Evolutionary conservation across 2,888 invertebrate genomes (phyloP), one percentile per base, ranked within the genome.

Genomic region (Nemapogon koenigi): DNA sequence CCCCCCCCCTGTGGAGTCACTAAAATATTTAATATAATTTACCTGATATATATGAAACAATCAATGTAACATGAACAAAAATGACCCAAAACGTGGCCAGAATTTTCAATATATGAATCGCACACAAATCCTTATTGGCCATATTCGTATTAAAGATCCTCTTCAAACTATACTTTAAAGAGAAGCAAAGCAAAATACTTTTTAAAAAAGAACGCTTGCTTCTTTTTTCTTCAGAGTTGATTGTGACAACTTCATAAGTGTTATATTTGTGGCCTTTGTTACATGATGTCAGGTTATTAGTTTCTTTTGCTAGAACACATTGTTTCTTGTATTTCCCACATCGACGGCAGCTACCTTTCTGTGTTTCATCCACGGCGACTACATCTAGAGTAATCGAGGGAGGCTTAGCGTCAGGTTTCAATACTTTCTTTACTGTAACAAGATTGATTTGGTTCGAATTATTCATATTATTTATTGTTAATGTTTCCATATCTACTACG

Each of bases 1-100:
- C n/a, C n/a, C n/a, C n/a, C n/a, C n/a, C n/a, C n/a, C n/a, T n/a
- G n/a, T n/a, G n/a, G n/a, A n/a, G n/a, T n/a, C n/a, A n/a, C n/a
- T n/a, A n/a, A n/a, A n/a, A n/a, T n/a, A n/a, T n/a, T n/a, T n/a
- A n/a, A n/a, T n/a, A 4, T 3, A 27, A 43, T 46, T 48, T 57
- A 83, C 83, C 82, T 58, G 86, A 82, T 55, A 86, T 81, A 60
- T 86, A 86, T 53, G 83, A 84, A 14, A 85, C 81, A 11, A 87
- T 72, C 19, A 87, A 81, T 28, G 83, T 73, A 1, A 84, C 81
- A 48, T 86, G 84, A 4, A 84, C 71, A 40, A 83, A 75, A 44
- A 88, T 84, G 6, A 88, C 79, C 83, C 87, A 86, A 31, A 86
- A 66, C 43, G 88, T 83, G 30, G 85, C 83, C 3, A 85, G 51